Evolutionary conservation across 2,113 vertebrate genomes (phyloP).

Genomic region (Gambusia affinis): DNA sequence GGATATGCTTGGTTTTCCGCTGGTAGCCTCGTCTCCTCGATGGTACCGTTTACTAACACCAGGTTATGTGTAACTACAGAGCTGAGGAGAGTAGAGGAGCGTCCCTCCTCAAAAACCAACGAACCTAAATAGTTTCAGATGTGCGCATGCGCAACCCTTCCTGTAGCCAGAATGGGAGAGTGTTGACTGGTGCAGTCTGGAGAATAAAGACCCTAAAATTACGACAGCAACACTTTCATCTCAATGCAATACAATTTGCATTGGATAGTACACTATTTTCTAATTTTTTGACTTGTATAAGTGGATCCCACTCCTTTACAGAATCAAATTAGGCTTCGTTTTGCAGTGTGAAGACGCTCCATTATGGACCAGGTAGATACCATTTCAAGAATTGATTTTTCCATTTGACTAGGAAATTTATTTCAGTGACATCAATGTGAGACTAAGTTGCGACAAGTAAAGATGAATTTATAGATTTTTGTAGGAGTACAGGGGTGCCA

Average conservation of each 20-base stretch:
- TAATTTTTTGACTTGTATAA: no score
- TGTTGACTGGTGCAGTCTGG: not conserved
- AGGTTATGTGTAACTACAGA: not conserved
- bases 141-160: slow-evolving; percentile 32
- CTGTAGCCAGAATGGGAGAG: not conserved
- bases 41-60: slow-evolving; percentile 14
- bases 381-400: no score
- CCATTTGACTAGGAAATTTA: no score
- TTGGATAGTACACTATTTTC: not conserved
- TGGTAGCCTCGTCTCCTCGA: not conserved
- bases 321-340: no score
- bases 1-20: not conserved
- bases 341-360: no score
- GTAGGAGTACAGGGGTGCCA: not conserved
- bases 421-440: not conserved
- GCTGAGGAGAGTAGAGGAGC: not conserved
- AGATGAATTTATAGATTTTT: no score
- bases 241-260: not conserved
- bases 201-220: no score
- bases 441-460: not conserved
- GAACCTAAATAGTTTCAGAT: not conserved
- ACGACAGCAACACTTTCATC: not conserved
- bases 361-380: no score
- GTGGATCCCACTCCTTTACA: not conserved
- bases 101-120: not conserved